Evolutionary conservation across 1,140 invertebrate species (phyloP), one percentile per base, ranked within the genome.

Genomic region (Dendrolimus kikuchii): DNA sequence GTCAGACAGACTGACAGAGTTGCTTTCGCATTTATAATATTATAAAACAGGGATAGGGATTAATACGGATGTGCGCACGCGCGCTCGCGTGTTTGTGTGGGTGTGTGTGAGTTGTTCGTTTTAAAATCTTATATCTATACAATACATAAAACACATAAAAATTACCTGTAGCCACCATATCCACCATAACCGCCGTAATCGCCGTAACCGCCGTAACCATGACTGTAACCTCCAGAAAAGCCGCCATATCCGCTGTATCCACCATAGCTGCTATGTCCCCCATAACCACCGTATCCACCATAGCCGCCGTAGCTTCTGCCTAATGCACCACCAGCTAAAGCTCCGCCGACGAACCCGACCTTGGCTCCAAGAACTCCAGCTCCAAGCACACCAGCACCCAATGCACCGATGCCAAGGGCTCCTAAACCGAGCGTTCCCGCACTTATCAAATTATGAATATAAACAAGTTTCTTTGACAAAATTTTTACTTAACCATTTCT

Each of bases 281-380:
- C 9, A 8, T 53, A 47, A 6, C 65, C 64, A n/a, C 64, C 64
- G 49, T 71, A 71, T 43, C 66, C 63, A 41, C 54, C 49, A 0
- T 59, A 62, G 51, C 42, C 70, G 6, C 75, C 77, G 52, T 70
- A 77, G 53, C 77, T 73, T 38, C 67, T 64, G 51, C 71, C 74
- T 23, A 23, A 23, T 23, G 23, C 23, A 23, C 23, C 23, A 23
- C 73, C 66, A 0, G 69, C 75, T n/a, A 84, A 51, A 4, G 76
- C 81, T 3, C 79, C 81, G 1, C 79, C 79, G n/a, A 81, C 51
- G 39, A 81, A 58, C 6, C 81, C 81, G 48, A 67, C 77, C 46
- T 78, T 79, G 54, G 74, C 77, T 4, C 81, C 81, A 38, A 81
- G 52, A 6, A 75, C 46, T 43, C 74, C 77, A 38, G 78, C 76